Percentiles rank a stretch among this genome's conserved stretches.
Evolutionary conservation across 2,888 invertebrate genomes (phyloP).

Genomic region (Fragum fragum): DNA sequence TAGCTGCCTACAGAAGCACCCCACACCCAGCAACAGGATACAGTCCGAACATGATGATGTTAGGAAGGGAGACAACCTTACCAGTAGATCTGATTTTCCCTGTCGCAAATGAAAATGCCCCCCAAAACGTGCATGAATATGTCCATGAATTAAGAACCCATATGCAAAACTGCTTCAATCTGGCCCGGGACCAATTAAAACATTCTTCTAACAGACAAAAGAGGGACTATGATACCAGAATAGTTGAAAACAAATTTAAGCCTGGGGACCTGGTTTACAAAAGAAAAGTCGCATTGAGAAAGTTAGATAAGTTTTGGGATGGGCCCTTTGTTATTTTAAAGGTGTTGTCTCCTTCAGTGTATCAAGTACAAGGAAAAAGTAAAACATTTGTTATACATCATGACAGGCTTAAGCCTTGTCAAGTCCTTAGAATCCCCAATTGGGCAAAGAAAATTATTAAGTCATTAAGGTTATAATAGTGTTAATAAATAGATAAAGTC

Average conservation of each 20-base stretch:
- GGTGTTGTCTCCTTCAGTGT: neutral
- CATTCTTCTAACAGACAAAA: conserved; percentile 10
- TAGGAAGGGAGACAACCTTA: conserved; percentile 42
- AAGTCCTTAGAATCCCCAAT: neutral
- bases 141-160: neutral
- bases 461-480: too few relatives aligned
- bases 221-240: conserved; percentile 33
- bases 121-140: neutral
- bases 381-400: conserved; percentile 14
- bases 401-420: neutral
- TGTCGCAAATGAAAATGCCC: neutral
- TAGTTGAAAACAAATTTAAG: neutral
- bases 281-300: neutral
- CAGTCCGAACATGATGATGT: conserved; percentile 51
- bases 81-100: conserved; percentile 36
- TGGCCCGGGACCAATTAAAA: conserved; percentile 1
- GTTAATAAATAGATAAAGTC: too few relatives aligned
- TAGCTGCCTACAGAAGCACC: conserved; percentile 41
- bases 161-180: neutral
- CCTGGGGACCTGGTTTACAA: conserved; percentile 33
- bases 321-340: neutral
- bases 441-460: neutral
- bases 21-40: conserved; percentile 49
- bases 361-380: neutral
- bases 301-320: neutral